Base-by-base conservation (phyloP, 2,888 invertebrate genomes). In the Drosophila fulvimacula region DNA sequence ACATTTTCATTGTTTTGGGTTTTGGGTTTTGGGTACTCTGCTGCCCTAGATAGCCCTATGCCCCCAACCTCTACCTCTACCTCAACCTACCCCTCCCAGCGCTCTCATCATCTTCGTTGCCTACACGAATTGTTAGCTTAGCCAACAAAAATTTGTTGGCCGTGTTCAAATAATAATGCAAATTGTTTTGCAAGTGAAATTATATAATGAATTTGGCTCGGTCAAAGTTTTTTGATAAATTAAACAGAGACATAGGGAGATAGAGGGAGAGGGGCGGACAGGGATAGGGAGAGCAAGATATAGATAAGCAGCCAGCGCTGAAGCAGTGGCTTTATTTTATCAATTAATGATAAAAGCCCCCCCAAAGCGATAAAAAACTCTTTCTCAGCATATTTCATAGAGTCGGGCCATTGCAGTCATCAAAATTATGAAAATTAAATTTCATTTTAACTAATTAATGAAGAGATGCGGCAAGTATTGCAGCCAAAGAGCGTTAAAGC, bases 121-220 rank as follows among this genome's bases (percentile, higher is more conserved):
- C 51, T 52, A 17, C 49, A 46, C 36, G 51, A 83, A 77, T 71
- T 86, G 80, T 73, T 76, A 55, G 77, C 73, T 66, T 66, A 66
- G 63, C 59, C 64, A 36, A 49, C 62, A 75, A 38, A 52, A 32
- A 38, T 38, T 38, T 63, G 55, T 63, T 57, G 68, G 34, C 70
- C 56, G 60, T 82, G 69, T 69, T 69, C 62, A 87, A 82, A 83
- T 84, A 82, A 87, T 88, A 84, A 76, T 76, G 69, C 69, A 84
- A 79, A 79, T 76, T 87, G 85, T 87, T 81, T 76, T 66, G 64
- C 61, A 70, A 82, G 87, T 68, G 68, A 83, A 82, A 85, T 79
- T 68, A 79, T 76, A 48, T 67, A 81, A 79, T 77, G 74, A 69
- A 79, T 62, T 79, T 79, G 30, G 62, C 51, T 49, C 27, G 63